phyloP scores from a whole-genome alignment of 2,113 vertebrate species.

The Sardina pilchardus region DNA sequence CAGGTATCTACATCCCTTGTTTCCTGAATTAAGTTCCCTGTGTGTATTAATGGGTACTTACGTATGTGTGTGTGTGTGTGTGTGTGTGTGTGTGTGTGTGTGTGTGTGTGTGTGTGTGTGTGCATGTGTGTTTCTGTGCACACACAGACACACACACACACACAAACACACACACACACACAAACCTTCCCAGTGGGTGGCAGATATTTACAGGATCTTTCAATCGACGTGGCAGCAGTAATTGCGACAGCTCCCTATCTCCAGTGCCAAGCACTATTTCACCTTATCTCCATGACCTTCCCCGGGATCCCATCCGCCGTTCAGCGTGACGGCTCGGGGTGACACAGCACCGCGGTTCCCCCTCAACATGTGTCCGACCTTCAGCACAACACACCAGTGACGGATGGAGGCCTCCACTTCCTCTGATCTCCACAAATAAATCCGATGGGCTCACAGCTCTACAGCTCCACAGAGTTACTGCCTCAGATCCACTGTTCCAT shows the following conservation, averaged over 20 bases:
- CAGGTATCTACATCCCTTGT: constrained; percentile 52
- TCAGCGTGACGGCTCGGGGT: constrained; percentile 20
- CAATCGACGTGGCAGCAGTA: constrained; percentile 49
- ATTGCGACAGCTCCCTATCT: constrained; percentile 55
- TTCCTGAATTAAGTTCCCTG: constrained; percentile 57
- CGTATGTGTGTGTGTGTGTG: constrained; percentile 25
- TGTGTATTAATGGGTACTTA: constrained; percentile 26
- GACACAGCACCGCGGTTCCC: constrained; percentile 15
- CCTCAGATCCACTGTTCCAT: no score
- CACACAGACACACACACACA: neutral
- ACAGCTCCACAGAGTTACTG: no score
- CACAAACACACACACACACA: neutral
- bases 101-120: constrained; percentile 7
- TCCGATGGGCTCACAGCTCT: no score
- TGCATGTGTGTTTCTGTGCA: constrained; percentile 4
- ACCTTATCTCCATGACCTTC: constrained; percentile 68
- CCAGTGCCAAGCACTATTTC: constrained; percentile 47
- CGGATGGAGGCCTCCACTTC: neutral
- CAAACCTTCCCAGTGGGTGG: constrained; percentile 9
- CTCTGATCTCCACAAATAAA: no score
- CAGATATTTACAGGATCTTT: constrained; percentile 55
- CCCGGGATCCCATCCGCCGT: constrained; percentile 43
- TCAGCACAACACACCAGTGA: neutral
- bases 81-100: constrained; percentile 31
- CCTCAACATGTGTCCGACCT: neutral